Evolutionary conservation across 1,140 invertebrate species (phyloP).

Genomic region (Lethrus apterus): DNA sequence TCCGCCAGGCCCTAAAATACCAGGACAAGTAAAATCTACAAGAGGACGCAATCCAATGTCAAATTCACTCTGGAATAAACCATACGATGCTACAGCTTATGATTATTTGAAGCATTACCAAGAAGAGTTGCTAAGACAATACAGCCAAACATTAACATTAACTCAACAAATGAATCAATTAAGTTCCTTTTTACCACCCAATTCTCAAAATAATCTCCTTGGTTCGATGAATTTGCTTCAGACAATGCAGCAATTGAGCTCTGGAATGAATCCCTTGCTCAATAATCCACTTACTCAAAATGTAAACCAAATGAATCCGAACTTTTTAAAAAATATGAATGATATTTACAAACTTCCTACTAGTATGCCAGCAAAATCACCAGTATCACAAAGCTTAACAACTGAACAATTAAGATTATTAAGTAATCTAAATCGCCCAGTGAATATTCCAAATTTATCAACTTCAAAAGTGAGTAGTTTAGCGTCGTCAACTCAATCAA

Average conservation of each 20-base stretch:
- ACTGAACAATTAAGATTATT: conserved; percentile 3
- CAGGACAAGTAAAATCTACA: conserved; percentile 23
- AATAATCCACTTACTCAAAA: conserved; percentile 16
- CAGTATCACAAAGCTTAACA: background rate
- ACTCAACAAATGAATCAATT: conserved; percentile 25
- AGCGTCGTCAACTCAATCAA: background rate
- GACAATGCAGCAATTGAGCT: conserved; percentile 17
- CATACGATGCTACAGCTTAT: conserved; percentile 7
- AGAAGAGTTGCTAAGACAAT: conserved; percentile 37
- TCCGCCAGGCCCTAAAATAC: conserved; percentile 34
- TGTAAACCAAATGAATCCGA: conserved; percentile 18
- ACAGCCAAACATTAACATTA: conserved; percentile 32
- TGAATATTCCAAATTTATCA: too few relatives aligned
- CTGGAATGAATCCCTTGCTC: conserved; percentile 14
- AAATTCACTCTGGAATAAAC: conserved; percentile 4
- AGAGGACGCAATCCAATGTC: conserved; percentile 23
- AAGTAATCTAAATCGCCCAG: conserved; percentile 2
- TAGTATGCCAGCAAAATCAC: conserved; percentile 5
- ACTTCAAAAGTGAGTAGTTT: too few relatives aligned
- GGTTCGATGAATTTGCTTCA: conserved; percentile 16
- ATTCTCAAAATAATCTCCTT: conserved; percentile 12
- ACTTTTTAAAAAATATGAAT: conserved; percentile 14
- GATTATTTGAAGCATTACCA: conserved; percentile 30
- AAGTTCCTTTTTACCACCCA: conserved; percentile 3
- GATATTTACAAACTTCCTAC: conserved; percentile 10